Conservation (phyloP, 64 coral and sea anemone species). For the Acropora tenuis region DNA sequence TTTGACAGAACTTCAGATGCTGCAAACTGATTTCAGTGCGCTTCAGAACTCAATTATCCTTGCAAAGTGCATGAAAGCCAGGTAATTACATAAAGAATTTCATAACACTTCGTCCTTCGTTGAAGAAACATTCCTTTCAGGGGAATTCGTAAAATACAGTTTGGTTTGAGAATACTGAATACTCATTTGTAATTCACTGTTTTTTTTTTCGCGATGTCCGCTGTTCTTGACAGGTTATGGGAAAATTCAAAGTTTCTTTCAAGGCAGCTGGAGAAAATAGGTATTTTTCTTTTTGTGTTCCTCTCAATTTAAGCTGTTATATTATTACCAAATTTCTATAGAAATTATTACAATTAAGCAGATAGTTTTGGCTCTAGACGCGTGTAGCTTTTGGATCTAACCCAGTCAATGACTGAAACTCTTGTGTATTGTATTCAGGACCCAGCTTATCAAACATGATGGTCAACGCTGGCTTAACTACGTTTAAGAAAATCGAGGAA, state of each 20-base stretch:
- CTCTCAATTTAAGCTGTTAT: too few relatives aligned
- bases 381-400: too few relatives aligned
- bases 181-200: background rate
- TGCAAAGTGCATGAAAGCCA: slow-evolving; percentile 86
- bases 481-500: slow-evolving; percentile 94
- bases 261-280: slow-evolving; percentile 98
- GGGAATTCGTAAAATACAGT: background rate
- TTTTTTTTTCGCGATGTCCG: background rate
- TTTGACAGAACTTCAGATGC: slow-evolving; percentile 78
- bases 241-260: slow-evolving; percentile 97
- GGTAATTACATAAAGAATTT: slow-evolving; percentile 5
- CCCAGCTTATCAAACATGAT: slow-evolving; percentile 87
- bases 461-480: slow-evolving; percentile 93
- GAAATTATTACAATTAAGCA: too few relatives aligned
- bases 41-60: slow-evolving; percentile 80
- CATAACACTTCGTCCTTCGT: background rate
- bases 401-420: background rate
- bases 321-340: too few relatives aligned
- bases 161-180: background rate
- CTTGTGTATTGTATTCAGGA: slow-evolving; percentile 55
- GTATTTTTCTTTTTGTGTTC: slow-evolving; percentile 36
- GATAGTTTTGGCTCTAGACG: too few relatives aligned
- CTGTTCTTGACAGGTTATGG: slow-evolving; percentile 74
- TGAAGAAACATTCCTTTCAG: background rate
- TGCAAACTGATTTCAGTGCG: slow-evolving; percentile 60